These are phyloP conservation scores for Ovis canadensis DNA, from an alignment of 2,113 vertebrate genomes.

Conservation along the genomic window DNA sequence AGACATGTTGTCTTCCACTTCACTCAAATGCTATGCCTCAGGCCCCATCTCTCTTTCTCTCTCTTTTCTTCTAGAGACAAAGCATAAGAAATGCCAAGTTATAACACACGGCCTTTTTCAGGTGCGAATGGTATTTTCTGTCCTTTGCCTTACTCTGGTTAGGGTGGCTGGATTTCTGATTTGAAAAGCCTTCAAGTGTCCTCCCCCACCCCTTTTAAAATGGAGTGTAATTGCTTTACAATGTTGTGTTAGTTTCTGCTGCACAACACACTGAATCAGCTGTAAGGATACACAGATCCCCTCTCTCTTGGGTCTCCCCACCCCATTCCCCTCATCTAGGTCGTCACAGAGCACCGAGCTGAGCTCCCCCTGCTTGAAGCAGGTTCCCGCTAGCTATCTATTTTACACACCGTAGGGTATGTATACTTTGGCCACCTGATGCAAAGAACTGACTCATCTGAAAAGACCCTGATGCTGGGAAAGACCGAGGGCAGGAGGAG, in stretches of 20 bases:
- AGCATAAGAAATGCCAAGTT: background rate
- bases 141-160: background rate
- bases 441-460: background rate
- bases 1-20: background rate
- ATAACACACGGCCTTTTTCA: background rate
- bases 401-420: accelerated
- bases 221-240: background rate
- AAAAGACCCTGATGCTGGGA: background rate
- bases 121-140: background rate
- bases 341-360: background rate
- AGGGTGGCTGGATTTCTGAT: background rate
- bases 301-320: background rate
- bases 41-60: background rate
- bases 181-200: background rate
- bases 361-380: background rate
- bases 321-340: background rate
- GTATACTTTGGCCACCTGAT: background rate
- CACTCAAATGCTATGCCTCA: background rate
- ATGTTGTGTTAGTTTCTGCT: background rate
- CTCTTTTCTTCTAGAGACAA: background rate
- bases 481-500: background rate
- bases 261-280: background rate
- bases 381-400: background rate
- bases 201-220: accelerated
- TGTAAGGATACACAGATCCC: background rate